phyloP scores from a whole-genome alignment of 2,113 vertebrate species.

The Proterorhinus semilunaris region DNA sequence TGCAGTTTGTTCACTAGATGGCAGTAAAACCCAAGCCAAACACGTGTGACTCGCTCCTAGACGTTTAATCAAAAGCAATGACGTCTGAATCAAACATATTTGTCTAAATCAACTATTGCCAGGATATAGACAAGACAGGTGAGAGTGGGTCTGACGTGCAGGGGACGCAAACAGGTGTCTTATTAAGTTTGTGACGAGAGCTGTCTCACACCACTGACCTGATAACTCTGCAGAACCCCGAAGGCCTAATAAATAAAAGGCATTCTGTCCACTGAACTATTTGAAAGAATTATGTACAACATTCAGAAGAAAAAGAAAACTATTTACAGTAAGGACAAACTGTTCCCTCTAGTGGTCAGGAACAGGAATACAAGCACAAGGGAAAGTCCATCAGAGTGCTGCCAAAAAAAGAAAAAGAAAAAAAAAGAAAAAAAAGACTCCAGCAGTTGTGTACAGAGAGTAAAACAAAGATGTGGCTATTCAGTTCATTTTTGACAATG shows the following conservation, averaged over 20 bases:
- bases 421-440: no score
- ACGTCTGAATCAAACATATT: not conserved
- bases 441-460: no score
- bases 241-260: not conserved
- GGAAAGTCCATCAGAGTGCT: no score
- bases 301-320: no score
- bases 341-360: not conserved
- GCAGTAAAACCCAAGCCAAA: constrained; percentile 37
- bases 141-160: not conserved
- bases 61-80: not conserved
- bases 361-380: not conserved
- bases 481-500: not conserved
- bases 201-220: not conserved
- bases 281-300: not conserved
- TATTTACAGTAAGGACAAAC: not conserved
- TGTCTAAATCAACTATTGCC: not conserved
- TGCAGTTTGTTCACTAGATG: constrained; percentile 36
- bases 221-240: not conserved
- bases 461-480: not conserved
- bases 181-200: not conserved
- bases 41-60: not conserved
- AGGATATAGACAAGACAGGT: not conserved
- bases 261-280: no score
- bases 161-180: not conserved
- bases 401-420: no score